Percentiles rank a stretch among this genome's conserved stretches.
phyloP scores from a whole-genome alignment of 2,888 invertebrate genomes.

The Acanthosepion pharaonis region DNA sequence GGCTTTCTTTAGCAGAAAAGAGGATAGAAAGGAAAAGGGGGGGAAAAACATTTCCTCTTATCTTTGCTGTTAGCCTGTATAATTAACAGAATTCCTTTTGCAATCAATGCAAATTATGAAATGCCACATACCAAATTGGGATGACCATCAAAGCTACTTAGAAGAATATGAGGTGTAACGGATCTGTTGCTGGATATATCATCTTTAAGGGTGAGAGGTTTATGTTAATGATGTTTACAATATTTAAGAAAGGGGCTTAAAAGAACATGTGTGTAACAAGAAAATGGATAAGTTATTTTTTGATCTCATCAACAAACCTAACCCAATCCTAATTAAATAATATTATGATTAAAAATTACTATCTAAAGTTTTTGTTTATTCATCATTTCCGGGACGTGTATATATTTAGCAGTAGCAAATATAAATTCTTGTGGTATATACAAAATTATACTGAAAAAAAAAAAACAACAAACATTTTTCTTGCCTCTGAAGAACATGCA shows the following conservation, averaged over 20 bases:
- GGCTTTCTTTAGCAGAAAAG: neutral
- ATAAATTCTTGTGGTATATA: no score
- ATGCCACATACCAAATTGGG: neutral
- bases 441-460: no score
- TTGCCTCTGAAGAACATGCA: no score
- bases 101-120: slow-evolving; percentile 33
- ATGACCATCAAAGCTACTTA: neutral
- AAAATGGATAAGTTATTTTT: neutral
- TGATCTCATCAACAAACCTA: neutral
- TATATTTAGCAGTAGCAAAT: neutral
- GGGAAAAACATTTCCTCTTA: neutral
- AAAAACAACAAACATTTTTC: no score
- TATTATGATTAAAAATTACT: slow-evolving; percentile 8
- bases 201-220: neutral
- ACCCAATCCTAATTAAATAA: neutral
- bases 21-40: neutral
- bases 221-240: neutral
- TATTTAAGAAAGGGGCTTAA: neutral
- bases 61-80: neutral
- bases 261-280: neutral
- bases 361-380: neutral
- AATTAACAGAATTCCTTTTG: neutral
- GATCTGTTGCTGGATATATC: neutral
- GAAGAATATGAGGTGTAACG: neutral
- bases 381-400: neutral